Evolutionary conservation across 2,888 invertebrate species (phyloP), one percentile per base, ranked within the genome.

Genomic region (Drosophila niveifrons): DNA sequence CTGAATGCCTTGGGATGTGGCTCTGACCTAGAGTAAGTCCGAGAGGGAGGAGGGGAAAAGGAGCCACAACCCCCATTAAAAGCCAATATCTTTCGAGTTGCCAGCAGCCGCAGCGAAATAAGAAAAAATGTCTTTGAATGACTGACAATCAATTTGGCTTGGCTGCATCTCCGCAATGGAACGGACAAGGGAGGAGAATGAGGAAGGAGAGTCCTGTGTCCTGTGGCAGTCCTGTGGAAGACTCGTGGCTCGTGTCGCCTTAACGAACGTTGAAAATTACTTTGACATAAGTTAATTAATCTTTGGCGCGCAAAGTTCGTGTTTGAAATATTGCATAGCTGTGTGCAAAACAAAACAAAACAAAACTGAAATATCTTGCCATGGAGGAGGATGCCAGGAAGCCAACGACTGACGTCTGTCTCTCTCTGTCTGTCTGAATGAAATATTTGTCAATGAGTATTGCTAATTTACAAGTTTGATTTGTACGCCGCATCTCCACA

Each of bases 281-380:
- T 90, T 88, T 90, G 90, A 91, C 91, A 90, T 87, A 90, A 91
- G 91, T 91, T 91, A 91, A 92, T 91, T 91, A 92, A 91, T 91
- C 92, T 91, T 88, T 89, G 86, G 90, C 89, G 90, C 88, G 82
- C 83, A 82, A 78, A 85, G 88, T 80, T 80, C 87, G 89, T 88
- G 89, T 87, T 81, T 88, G 87, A 88, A 88, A 89, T 88, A 88
- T 87, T 82, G 87, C 83, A 81, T 64, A 77, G 77, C 67, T 56
- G 50, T 51, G 34, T n/a, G 15, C 53, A 36, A 64, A 67, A 64
- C 72, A 70, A 75, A 50, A 53, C 58, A 72, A 46, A 39, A 18
- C 64, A 47, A 34, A 67, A 61, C 73, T 48, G 65, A 78, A 76
- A 77, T 76, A 70, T 70, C 29, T 73, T 69, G 64, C 72, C 28